Evolutionary conservation across 2,113 vertebrate species (phyloP).

Genomic region (Ascaphus truei): DNA sequence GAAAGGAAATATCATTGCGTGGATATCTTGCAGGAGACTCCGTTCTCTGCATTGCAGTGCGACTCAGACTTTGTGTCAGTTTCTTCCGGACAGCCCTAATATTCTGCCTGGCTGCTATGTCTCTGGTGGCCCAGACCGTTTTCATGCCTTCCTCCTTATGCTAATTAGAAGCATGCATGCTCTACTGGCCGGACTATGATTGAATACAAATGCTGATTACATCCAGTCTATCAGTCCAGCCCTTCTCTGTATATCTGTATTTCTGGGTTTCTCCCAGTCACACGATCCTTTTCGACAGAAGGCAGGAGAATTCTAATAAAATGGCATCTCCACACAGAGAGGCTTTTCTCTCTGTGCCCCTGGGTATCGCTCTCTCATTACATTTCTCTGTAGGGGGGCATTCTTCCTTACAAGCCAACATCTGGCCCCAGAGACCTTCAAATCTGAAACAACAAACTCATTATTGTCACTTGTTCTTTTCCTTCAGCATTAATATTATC

Average conservation of each 20-base stretch:
- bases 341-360: background rate
- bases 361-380: constrained; percentile 56
- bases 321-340: constrained; percentile 29
- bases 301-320: constrained; percentile 22
- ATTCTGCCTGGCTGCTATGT: background rate
- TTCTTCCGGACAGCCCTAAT: constrained; percentile 22
- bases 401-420: constrained; percentile 56
- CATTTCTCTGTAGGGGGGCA: constrained; percentile 54
- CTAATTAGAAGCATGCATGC: constrained; percentile 38
- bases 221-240: constrained; percentile 14
- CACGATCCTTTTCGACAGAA: constrained; percentile 40
- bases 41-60: constrained; percentile 28
- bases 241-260: background rate
- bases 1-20: background rate
- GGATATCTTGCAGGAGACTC: constrained; percentile 4
- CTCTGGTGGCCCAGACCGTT: constrained; percentile 18
- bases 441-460: constrained; percentile 61
- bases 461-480: constrained; percentile 61
- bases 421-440: constrained; percentile 61
- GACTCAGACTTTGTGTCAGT: background rate
- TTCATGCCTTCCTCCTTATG: constrained; percentile 33
- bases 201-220: constrained; percentile 40
- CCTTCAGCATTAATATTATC: constrained; percentile 12
- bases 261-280: constrained; percentile 10
- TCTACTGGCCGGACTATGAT: constrained; percentile 27